Evolutionary conservation across 2,797 vertebrate genomes (phyloP), one percentile per base, ranked within the genome.

Genomic region (Falco cherrug): DNA sequence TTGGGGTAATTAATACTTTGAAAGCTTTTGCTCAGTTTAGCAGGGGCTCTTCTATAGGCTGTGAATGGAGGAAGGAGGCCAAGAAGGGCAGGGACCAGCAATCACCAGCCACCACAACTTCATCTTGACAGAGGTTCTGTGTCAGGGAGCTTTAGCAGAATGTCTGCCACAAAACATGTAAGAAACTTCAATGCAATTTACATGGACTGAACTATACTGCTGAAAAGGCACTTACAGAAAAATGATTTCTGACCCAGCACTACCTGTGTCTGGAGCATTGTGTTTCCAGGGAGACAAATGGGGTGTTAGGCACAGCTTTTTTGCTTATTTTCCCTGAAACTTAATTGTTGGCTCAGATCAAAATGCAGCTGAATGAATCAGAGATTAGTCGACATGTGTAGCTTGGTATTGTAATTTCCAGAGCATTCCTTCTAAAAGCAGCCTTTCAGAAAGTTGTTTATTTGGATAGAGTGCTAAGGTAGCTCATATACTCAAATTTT

Each of bases 311-410:
- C 25, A 56, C 0, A 10, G 18, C 19, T 35, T 76, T 93, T 82
- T 82, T 87, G 31, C 16, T 74, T 51, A 83, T 87, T 59, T 84
- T 87, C 24, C 68, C 37, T 71, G 22, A 77, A 83, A 76, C 26
- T 79, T 69, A 43, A 7, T 67, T 91, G 85, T 77, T 89, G 54
- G 7, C 18, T 83, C 21, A 64, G 28, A 48, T 56, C 25, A 77
- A 89, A 92, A 92, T 29, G n/a, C 14, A 84, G 39, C 22, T 84
- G 69, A 90, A 84, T 60, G n/a, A 83, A 85, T 75, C 25, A 77
- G 48, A 83, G 29, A 53, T 84, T 60, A 95, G 57, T 74, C 25
- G 67, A 56, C 11, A 53, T 9, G 5, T 61, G 21, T 37, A 63
- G 41, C 33, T 74, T 51, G 10, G 3, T 87, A 17, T 7, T 75